Evolutionary conservation across 2,797 vertebrate species (phyloP), one percentile per base, ranked within the genome.

Genomic region (Acanthiza pusilla): DNA sequence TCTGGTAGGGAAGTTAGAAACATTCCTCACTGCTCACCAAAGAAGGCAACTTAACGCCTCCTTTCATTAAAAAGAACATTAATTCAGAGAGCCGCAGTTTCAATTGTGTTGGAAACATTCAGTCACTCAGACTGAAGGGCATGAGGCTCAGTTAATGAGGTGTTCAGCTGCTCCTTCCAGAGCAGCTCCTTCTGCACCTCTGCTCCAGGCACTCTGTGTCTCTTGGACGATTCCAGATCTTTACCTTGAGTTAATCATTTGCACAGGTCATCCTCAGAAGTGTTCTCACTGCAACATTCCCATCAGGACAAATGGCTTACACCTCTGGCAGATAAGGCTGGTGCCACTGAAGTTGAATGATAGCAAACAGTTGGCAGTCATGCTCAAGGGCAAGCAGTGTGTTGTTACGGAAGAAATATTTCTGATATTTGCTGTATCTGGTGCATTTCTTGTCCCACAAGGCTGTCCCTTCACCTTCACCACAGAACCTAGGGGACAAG

Each of bases 21-120:
- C 85, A 88, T 96, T 96, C 94, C 85, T 73, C 85, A 89, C 18
- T 86, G 76, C 87, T 91, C 95, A 96, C 93, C 76, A 86, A 93
- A 96, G 93, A 89, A 93, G 94, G 95, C 91, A 94, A 84, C 80
- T 95, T 90, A 91, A 85, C 29, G 53, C 93, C 94, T 95, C 77
- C 80, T 93, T 93, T 95, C 95, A 96, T 96, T 96, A 95, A 91
- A 96, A 96, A 94, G 76, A 93, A 90, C 94, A 95, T 95, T 86
- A 96, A 94, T 95, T 86, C 89, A 79, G 79, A 88, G 79, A 89
- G 73, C 55, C 73, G 93, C 68, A 42, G 88, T 67, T 92, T 84
- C 94, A 96, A 91, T 95, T 95, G 94, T 96, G 94, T 96, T 96
- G 94, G 95, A 95, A 97, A 96, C 42, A 92, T 9, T 60, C 93